A percentile compares a stretch with the other conserved stretches of the same genome.
Conservation (phyloP, 2,113 vertebrate species). For the Pimephales promelas region DNA sequence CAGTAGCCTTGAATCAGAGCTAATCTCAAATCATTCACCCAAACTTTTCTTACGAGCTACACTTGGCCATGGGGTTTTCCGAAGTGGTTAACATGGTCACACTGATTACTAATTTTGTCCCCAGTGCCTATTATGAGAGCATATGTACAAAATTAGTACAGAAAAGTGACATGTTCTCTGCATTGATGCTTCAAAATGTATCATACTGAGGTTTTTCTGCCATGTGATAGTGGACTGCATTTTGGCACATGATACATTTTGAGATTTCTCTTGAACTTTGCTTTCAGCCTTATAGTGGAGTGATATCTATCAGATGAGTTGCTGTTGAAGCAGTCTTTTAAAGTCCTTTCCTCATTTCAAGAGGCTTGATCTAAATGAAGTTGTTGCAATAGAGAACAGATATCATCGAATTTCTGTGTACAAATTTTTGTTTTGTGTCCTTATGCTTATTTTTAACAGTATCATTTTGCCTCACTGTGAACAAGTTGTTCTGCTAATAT, state of each 20-base stretch:
- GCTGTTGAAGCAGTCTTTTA: conserved; percentile 54
- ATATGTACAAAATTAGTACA: conserved; percentile 82
- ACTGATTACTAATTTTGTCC: conserved; percentile 84
- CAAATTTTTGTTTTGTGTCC: conserved; percentile 67
- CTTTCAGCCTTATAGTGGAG: conserved; percentile 75
- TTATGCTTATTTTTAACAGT: conserved; percentile 54
- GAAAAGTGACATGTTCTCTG: conserved; percentile 81
- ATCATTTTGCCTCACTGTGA: conserved; percentile 69
- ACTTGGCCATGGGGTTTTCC: conserved; percentile 87
- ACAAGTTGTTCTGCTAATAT: conserved; percentile 69
- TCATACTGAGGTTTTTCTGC: conserved; percentile 65
- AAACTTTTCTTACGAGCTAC: conserved; percentile 61
- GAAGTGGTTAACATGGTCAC: conserved; percentile 85
- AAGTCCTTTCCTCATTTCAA: conserved; percentile 61
- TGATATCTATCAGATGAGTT: conserved; percentile 75
- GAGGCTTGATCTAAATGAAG: conserved; percentile 82
- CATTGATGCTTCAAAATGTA: conserved; percentile 93
- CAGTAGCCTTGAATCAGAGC: conserved; percentile 23
- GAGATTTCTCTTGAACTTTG: conserved; percentile 68
- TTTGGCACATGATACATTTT: conserved; percentile 80
- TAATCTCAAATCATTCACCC: conserved; percentile 33
- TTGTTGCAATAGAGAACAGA: conserved; percentile 92
- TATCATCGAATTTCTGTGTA: conserved; percentile 99
- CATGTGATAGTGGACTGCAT: conserved; percentile 63
- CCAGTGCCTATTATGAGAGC: conserved; percentile 61